A percentile compares a stretch with the other conserved stretches of the same genome.
Evolutionary conservation across 1,140 invertebrate species (phyloP).

Genomic region (Drosophila elegans): DNA sequence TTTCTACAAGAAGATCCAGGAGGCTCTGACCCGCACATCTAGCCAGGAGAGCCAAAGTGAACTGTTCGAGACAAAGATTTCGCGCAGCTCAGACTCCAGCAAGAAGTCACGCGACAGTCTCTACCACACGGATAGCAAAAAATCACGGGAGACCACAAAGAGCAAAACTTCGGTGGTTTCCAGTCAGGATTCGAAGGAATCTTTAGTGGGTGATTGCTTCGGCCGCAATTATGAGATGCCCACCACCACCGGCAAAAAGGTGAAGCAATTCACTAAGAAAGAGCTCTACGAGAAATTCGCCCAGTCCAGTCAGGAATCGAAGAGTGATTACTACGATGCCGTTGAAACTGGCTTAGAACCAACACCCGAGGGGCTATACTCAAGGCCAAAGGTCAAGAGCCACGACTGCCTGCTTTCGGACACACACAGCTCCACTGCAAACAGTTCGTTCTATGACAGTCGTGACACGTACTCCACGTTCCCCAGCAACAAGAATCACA

Average conservation of each 20-base stretch:
- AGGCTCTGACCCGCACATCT: constrained; percentile 87
- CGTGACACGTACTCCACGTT: constrained; percentile 88
- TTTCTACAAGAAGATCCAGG: constrained; percentile 89
- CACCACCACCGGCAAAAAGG: constrained; percentile 81
- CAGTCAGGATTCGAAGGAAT: constrained; percentile 88
- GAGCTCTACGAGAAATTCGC: constrained; percentile 85
- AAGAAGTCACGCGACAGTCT: constrained; percentile 88
- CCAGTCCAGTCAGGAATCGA: constrained; percentile 88
- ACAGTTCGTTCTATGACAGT: constrained; percentile 87
- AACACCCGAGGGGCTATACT: constrained; percentile 55
- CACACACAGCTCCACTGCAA: constrained; percentile 86
- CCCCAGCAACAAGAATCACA: constrained; percentile 86
- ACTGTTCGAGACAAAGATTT: constrained; percentile 88
- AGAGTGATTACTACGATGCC: constrained; percentile 88
- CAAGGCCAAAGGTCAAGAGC: constrained; percentile 85
- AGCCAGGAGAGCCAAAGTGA: constrained; percentile 89
- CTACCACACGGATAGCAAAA: constrained; percentile 88
- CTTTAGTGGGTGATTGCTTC: constrained; percentile 76
- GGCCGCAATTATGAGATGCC: constrained; percentile 84
- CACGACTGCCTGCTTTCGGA: constrained; percentile 87
- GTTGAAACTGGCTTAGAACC: constrained; percentile 54
- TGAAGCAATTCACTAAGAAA: constrained; percentile 79
- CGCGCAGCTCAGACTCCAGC: constrained; percentile 88
- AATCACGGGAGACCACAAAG: constrained; percentile 87
- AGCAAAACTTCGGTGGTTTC: constrained; percentile 88